Evolutionary conservation across 2,888 invertebrate genomes (phyloP), one percentile per base, ranked within the genome.

Genomic region (Hecatera dysodea): DNA sequence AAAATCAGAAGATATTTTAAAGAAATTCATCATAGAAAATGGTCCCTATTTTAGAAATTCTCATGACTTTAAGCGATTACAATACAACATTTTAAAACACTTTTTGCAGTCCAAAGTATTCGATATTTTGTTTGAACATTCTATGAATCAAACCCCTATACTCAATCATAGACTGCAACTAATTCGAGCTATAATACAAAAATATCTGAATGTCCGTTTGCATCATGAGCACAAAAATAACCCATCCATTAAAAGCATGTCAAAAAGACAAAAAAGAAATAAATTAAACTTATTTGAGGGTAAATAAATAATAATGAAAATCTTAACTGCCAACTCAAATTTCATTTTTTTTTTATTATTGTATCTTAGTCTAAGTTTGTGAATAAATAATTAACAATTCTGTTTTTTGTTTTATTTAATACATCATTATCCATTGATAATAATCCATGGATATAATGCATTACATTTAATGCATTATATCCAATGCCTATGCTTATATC

Each of bases 191-290:
- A 66, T 39, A 39, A 39, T 66, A 66, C 57, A 66, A 50, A 65
- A 56, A 46, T 66, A 56, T 66, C 57, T 66, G n/a, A 66, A 66
- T 36, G 56, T 57, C 44, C 57, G 48, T 44, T 24, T 66, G 48
- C 48, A 57, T 36, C 48, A 57, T 66, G 65, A 66, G 46, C 65
- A 65, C 46, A 65, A 48, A 56, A 65, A 56, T 65, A 56, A 56
- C 36, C 48, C 56, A 46, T 36, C 0, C 7, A 48, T 60, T n/a
- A 46, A 53, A 55, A 52, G n/a, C n/a, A 64, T 36, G 12, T 48
- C 50, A 50, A 59, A 52, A 50, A 39, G 48, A 52, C 46, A 50
- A 48, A 57, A 66, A 57, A 66, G 48, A 44, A 44, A 59, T 59
- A 44, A 59, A 27, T 59, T 44, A 1, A 60, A 60, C 29, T 27